Percentiles rank a stretch among this genome's conserved stretches.
phyloP scores from a whole-genome alignment of 1,140 invertebrate genomes.

The Aricia agestis region DNA sequence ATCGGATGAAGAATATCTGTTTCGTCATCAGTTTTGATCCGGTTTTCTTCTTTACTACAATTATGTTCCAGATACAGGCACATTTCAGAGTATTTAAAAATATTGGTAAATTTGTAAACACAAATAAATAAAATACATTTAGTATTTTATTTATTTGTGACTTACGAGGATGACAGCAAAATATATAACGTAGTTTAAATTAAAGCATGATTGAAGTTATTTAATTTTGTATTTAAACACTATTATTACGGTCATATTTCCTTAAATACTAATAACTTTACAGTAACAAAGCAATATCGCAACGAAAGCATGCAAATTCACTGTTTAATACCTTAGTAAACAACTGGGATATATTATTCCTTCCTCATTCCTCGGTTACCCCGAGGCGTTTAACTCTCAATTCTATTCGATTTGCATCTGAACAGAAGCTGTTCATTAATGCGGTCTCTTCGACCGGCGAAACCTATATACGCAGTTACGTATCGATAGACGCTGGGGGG shows the following conservation, averaged over 20 bases:
- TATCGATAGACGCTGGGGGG: neutral
- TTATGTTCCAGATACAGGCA: neutral
- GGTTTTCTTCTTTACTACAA: too few relatives aligned
- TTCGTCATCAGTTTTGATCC: neutral
- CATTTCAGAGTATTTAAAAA: too few relatives aligned
- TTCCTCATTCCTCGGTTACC: conserved; percentile 6
- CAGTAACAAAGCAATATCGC: neutral
- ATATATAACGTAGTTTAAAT: too few relatives aligned
- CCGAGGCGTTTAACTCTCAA: conserved; percentile 17
- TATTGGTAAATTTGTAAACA: too few relatives aligned
- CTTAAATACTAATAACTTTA: too few relatives aligned
- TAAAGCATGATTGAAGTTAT: too few relatives aligned
- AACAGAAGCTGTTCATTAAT: conserved; percentile 23
- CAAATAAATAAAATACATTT: too few relatives aligned
- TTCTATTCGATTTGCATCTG: conserved; percentile 39
- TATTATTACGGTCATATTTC: too few relatives aligned
- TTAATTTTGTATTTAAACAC: too few relatives aligned
- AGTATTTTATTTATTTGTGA: too few relatives aligned
- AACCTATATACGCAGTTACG: neutral
- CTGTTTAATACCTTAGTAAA: neutral
- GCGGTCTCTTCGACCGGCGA: conserved; percentile 21
- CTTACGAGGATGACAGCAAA: too few relatives aligned
- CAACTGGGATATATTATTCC: conserved; percentile 6
- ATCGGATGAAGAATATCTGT: neutral
- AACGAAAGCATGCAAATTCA: neutral